Conservation (phyloP, 1,140 invertebrate species). For the Meloidogyne exigua region DNA sequence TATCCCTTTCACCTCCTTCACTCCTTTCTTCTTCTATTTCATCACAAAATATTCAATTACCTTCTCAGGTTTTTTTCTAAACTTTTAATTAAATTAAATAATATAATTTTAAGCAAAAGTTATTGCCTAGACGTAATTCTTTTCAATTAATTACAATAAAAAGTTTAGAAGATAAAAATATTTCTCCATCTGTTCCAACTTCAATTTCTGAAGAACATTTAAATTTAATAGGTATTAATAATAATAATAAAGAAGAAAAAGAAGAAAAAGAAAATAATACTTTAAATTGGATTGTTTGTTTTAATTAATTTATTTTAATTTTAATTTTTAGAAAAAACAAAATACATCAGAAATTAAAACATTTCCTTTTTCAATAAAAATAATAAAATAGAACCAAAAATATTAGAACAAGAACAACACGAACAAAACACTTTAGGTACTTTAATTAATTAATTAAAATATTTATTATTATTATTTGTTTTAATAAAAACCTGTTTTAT, state of each 20-base stretch:
- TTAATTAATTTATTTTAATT: background rate
- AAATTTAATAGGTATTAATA: background rate
- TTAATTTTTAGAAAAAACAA: background rate
- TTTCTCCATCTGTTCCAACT: background rate
- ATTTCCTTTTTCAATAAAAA: background rate
- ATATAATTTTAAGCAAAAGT: constrained; percentile 1
- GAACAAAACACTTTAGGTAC: too few relatives aligned
- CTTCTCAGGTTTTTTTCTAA: background rate
- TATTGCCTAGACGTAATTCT: constrained; percentile 17
- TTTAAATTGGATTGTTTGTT: background rate
- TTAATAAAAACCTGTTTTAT: background rate
- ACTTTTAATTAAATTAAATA: background rate
- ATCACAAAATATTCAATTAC: background rate
- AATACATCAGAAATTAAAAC: background rate
- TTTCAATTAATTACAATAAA: constrained; percentile 18
- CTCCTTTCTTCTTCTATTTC: background rate
- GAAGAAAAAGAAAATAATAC: too few relatives aligned
- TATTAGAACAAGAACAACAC: too few relatives aligned
- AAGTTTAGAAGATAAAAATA: background rate
- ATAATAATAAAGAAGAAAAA: background rate
- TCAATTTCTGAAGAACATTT: constrained; percentile 15
- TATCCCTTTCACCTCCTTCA: background rate
- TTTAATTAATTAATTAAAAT: background rate
- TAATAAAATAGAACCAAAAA: background rate
- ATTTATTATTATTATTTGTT: too few relatives aligned